Evolutionary conservation across 2,888 invertebrate genomes (phyloP).

Genomic region (Heliconius sara): DNA sequence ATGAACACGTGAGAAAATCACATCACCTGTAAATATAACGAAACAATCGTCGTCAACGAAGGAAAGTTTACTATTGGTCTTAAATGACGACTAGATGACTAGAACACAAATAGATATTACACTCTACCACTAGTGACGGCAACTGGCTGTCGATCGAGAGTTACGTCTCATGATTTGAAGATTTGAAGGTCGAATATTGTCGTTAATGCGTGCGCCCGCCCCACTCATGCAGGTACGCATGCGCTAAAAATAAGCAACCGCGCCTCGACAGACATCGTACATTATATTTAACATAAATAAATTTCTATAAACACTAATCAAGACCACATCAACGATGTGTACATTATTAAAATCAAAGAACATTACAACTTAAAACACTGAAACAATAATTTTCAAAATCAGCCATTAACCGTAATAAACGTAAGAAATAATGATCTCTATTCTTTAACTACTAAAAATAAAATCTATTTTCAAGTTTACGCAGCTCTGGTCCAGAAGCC

Average conservation of each 20-base stretch:
- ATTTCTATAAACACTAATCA: conserved; percentile 41
- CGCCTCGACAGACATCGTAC: conserved; percentile 47
- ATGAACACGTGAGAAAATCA: conserved; percentile 62
- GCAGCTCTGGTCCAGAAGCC: conserved; percentile 64
- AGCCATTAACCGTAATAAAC: neutral
- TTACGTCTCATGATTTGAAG: conserved; percentile 59
- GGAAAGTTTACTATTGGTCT: conserved; percentile 48
- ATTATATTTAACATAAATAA: conserved; percentile 57
- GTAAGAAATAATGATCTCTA: conserved; percentile 51
- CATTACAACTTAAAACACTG: neutral
- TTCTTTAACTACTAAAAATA: conserved; percentile 63
- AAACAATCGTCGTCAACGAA: conserved; percentile 51
- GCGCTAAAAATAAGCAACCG: conserved; percentile 51
- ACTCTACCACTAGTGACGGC: conserved; percentile 60
- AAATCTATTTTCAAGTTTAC: conserved; percentile 81
- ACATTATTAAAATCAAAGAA: neutral
- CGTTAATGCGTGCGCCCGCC: conserved; percentile 55
- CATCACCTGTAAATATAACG: conserved; percentile 74
- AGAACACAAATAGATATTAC: conserved; percentile 62
- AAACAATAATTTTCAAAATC: neutral
- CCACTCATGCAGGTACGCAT: conserved; percentile 62
- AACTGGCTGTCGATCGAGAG: conserved; percentile 70
- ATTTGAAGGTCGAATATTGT: conserved; percentile 58
- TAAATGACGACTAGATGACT: conserved; percentile 51
- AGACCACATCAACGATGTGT: neutral